Evolutionary conservation across 1,140 invertebrate genomes (phyloP).

Genomic region (Tetragnatha versicolor): DNA sequence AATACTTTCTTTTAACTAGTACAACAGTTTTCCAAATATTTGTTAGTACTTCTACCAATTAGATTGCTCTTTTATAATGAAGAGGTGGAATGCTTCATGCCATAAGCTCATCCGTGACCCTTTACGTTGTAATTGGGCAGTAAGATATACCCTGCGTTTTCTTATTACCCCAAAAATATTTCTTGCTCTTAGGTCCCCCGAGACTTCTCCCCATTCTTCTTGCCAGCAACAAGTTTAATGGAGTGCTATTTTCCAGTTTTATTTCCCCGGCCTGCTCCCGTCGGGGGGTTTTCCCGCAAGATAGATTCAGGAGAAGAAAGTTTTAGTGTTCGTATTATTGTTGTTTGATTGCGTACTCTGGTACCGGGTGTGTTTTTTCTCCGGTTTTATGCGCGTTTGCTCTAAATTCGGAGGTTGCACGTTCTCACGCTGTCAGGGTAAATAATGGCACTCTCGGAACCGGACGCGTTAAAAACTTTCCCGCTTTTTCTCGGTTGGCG

Average conservation of each 20-base stretch:
- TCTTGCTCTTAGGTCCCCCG: no score
- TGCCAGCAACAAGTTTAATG: constrained; percentile 36
- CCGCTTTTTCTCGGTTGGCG: no score
- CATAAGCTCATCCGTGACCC: no score
- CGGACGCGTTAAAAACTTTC: no score
- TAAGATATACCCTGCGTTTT: no score
- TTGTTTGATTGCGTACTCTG: constrained; percentile 37
- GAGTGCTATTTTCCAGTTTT: neutral
- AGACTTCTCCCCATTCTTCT: no score
- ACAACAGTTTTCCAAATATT: no score
- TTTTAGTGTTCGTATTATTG: constrained; percentile 37
- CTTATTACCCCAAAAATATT: constrained; percentile 17
- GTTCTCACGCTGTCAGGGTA: constrained; percentile 34
- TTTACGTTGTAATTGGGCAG: no score
- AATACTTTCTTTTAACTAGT: no score
- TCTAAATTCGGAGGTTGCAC: neutral
- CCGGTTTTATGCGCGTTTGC: neutral
- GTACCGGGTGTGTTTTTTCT: neutral
- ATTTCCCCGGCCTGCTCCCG: constrained; percentile 1
- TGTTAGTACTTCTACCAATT: no score
- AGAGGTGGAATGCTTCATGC: no score
- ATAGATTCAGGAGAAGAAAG: neutral
- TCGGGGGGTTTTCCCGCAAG: constrained; percentile 13
- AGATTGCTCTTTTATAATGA: no score
- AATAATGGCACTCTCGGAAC: constrained; percentile 23